phyloP scores from a whole-genome alignment of 2,797 vertebrate species.

The Hydrophis major region DNA sequence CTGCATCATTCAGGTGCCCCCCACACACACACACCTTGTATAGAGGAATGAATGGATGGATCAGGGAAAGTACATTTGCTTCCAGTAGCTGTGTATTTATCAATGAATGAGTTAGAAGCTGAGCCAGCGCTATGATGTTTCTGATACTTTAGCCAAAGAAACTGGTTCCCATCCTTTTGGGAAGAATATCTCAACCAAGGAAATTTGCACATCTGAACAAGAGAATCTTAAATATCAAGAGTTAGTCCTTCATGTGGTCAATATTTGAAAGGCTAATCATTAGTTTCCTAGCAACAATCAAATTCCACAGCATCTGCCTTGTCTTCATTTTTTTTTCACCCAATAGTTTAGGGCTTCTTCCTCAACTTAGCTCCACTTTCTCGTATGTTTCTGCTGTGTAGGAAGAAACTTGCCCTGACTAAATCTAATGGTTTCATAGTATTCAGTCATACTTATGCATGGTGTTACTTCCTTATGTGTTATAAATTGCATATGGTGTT shows the following conservation, averaged over 20 bases:
- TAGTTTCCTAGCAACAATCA: background rate
- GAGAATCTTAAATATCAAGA: no score
- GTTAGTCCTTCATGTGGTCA: background rate
- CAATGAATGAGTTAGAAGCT: background rate
- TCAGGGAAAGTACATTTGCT: background rate
- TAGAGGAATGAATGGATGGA: background rate
- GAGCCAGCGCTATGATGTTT: background rate
- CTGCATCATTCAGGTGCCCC: slow-evolving; percentile 14
- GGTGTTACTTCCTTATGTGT: background rate
- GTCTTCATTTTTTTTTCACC: background rate
- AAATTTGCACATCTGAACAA: background rate
- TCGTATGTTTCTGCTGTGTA: background rate
- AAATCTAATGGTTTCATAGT: background rate
- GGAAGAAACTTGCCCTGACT: background rate
- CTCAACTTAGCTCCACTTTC: no score
- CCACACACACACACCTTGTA: background rate
- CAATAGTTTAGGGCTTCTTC: background rate
- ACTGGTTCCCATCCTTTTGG: background rate
- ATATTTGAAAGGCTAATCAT: background rate
- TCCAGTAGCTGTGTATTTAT: background rate
- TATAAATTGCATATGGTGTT: background rate
- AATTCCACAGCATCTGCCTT: background rate
- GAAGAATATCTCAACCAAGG: background rate
- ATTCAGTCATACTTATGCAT: background rate
- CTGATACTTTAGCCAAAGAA: background rate